Percentiles rank a stretch among this genome's conserved stretches.
Evolutionary conservation across 1,140 invertebrate species (phyloP).

Genomic region (Pollicipes pollicipes): DNA sequence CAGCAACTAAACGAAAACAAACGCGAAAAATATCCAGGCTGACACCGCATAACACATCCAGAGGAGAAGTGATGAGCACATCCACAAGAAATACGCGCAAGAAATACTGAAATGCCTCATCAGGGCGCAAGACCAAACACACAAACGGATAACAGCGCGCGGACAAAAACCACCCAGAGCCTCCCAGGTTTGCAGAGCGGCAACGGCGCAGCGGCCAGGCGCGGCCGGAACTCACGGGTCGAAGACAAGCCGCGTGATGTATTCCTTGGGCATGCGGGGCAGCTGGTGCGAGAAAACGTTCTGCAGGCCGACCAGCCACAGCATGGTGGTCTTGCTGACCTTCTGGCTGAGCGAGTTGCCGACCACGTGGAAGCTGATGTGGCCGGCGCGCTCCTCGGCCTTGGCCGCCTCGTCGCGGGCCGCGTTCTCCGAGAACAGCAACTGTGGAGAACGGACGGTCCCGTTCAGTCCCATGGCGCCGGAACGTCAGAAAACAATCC

Average conservation of each 20-base stretch:
- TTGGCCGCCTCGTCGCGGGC: slow-evolving; percentile 81
- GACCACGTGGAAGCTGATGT: slow-evolving; percentile 85
- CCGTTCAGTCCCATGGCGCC: too few species aligned
- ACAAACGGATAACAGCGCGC: too few species aligned
- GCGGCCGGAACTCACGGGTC: slow-evolving; percentile 55
- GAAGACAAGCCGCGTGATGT: slow-evolving; percentile 91
- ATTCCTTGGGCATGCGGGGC: slow-evolving; percentile 93
- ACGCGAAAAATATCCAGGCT: too few species aligned
- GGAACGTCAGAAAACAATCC: too few species aligned
- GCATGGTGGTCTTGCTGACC: slow-evolving; percentile 73
- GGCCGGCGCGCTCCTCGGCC: slow-evolving; percentile 65
- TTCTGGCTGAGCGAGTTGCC: slow-evolving; percentile 75
- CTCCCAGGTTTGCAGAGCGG: too few species aligned
- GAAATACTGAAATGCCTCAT: too few species aligned
- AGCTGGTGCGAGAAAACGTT: slow-evolving; percentile 91
- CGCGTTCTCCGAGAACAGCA: slow-evolving; percentile 61
- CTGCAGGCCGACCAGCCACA: slow-evolving; percentile 83
- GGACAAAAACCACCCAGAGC: too few species aligned
- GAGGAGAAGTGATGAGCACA: too few species aligned
- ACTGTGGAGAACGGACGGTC: slow-evolving; percentile 29
- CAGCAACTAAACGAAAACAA: slow-evolving; percentile 3
- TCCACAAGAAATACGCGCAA: too few species aligned
- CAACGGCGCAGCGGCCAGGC: too few species aligned
- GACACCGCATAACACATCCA: too few species aligned
- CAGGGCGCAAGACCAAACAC: too few species aligned